Evolutionary conservation across 2,888 invertebrate genomes (phyloP).

Genomic region (Malthinus seriepunctatus): DNA sequence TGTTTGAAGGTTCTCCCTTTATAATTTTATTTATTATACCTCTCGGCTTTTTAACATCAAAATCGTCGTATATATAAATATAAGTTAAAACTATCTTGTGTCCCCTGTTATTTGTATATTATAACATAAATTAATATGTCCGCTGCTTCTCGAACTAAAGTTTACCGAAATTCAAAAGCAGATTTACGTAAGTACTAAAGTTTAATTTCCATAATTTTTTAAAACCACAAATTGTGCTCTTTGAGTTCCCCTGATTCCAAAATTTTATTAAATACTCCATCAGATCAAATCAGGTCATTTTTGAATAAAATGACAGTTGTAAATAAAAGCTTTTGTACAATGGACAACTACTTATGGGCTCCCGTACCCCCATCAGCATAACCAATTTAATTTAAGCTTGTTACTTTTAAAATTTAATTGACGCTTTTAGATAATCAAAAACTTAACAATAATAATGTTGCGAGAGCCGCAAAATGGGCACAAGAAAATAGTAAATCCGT

Average conservation of each 20-base stretch:
- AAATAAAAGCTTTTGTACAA: conserved; percentile 6
- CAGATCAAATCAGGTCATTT: too few relatives aligned
- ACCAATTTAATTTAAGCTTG: conserved; percentile 18
- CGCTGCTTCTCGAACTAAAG: neutral
- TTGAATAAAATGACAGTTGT: too few relatives aligned
- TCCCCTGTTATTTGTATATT: neutral
- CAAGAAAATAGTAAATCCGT: too few relatives aligned
- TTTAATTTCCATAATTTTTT: too few relatives aligned
- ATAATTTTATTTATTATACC: conserved; percentile 7
- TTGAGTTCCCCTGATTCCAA: too few relatives aligned
- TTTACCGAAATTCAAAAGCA: too few relatives aligned
- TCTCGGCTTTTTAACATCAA: conserved; percentile 27
- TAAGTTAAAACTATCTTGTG: conserved; percentile 6
- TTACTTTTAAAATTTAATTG: neutral
- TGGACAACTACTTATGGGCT: conserved; percentile 21
- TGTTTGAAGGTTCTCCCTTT: conserved; percentile 20
- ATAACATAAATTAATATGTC: neutral
- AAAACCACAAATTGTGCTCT: too few relatives aligned
- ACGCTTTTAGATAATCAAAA: too few relatives aligned
- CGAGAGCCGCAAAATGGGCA: too few relatives aligned
- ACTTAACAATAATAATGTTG: too few relatives aligned
- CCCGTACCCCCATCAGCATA: conserved; percentile 16
- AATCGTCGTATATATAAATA: conserved; percentile 38
- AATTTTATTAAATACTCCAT: too few relatives aligned
- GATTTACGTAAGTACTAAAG: too few relatives aligned